Base-by-base conservation (phyloP, 2,113 vertebrate species). In the Nesospiza acunhae region DNA sequence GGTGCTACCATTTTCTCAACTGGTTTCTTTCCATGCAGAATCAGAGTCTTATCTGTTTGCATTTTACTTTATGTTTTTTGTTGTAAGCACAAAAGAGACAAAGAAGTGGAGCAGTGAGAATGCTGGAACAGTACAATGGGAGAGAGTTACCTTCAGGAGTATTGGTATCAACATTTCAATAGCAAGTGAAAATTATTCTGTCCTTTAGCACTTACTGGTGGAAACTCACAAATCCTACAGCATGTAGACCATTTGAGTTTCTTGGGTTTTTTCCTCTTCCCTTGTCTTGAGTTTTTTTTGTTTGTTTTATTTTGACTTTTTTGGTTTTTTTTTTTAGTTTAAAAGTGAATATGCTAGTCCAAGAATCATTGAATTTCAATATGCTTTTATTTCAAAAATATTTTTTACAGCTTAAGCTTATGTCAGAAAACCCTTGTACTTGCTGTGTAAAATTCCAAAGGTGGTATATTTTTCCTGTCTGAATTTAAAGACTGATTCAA, bases 181-280 rank as follows among this genome's bases (percentile, higher is more conserved):
- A 27, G 13, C 21, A 80, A 60, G 5, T 47, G 50, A 35, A 75
- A 50, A 63, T 89, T 81, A 22, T 84, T 30, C 7, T 52, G 3
- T 59, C 6, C 9, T 63, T 75, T 63, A 72, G 20, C 17, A 23
- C 8, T 59, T 14, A 35, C 4, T 52, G 35, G 21, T 13, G 10
- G 16, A 66, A 75, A 64, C 11, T 76, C 82, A 85, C 9, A 60
- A 72, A 52, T 72, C 11, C 28, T 64, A 7, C 22, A 76, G 20
- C 35, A 35, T 9, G 30, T 0, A 35, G 5, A 3, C 39, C 6
- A 41, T 44, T 68, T 46, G n/a, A 39, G 7, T 47, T 76, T 39
- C 9, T 39, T 67, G 49, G 0, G 1, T 22, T 14, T 27, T 18
- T 35, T 2, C 3, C 8, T 10, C 18, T 41, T 19, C 4, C 11